Percentiles rank a stretch among this genome's conserved stretches.
Evolutionary conservation across 92 coral and sea anemone genomes (phyloP).

Genomic region (Palythoa caribaeorum): DNA sequence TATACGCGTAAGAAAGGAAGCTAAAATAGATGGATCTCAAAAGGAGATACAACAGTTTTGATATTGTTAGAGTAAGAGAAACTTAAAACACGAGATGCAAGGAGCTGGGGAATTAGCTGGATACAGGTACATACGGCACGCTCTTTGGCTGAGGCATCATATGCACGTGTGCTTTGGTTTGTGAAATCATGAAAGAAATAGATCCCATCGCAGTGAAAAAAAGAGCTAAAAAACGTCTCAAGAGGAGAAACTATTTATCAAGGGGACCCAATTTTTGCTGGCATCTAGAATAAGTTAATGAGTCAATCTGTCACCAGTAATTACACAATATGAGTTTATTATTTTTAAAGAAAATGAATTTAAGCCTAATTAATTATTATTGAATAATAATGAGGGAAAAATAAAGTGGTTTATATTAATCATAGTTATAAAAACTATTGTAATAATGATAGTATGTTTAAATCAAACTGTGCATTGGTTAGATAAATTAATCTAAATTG

Average conservation of each 20-base stretch:
- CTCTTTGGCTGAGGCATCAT: background rate
- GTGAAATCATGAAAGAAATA: constrained; percentile 1
- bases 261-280: constrained; percentile 26
- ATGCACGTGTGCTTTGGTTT: constrained; percentile 12
- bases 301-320: constrained; percentile 15
- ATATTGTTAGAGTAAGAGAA: background rate
- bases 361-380: background rate
- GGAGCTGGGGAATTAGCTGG: constrained; percentile 25
- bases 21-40: constrained; percentile 15
- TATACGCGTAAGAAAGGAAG: constrained; percentile 6
- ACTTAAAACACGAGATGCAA: background rate
- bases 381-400: background rate
- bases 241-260: constrained; percentile 17
- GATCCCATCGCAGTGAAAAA: constrained; percentile 12
- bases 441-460: constrained; percentile 6
- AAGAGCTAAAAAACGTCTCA: constrained; percentile 1
- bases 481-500: background rate
- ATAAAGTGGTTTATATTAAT: background rate
- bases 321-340: background rate
- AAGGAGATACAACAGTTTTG: constrained; percentile 6
- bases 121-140: background rate
- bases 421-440: background rate
- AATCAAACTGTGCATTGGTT: background rate
- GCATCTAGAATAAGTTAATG: constrained; percentile 13
- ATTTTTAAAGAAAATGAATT: background rate